A percentile compares a stretch with the other conserved stretches of the same genome.
Conservation (phyloP, 2,113 vertebrate species). For the Nibea coibor region DNA sequence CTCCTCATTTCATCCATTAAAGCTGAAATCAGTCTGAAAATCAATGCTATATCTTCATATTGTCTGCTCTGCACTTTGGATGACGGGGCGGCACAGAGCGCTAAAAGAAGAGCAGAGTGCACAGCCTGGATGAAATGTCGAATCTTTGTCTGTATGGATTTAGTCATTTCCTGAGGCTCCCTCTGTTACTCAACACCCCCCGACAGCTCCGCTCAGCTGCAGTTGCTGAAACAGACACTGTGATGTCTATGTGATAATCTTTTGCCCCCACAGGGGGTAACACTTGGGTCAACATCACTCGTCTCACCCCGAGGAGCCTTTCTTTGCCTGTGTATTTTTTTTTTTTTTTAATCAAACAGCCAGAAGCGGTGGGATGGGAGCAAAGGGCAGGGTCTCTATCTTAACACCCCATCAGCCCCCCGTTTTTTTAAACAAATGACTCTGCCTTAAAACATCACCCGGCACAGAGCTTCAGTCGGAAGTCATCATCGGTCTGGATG, state of each 20-base stretch:
- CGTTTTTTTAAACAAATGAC: slow-evolving; percentile 34
- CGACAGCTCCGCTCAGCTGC: slow-evolving; percentile 23
- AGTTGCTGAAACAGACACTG: slow-evolving; percentile 25
- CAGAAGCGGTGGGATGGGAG: slow-evolving; percentile 37
- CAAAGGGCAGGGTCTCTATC: slow-evolving; percentile 49
- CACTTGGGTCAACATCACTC: slow-evolving; percentile 56
- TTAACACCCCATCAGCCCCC: neutral
- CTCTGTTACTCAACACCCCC: slow-evolving; percentile 47
- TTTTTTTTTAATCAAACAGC: slow-evolving; percentile 38
- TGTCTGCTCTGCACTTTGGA: slow-evolving; percentile 13
- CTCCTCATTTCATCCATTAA: slow-evolving; percentile 50
- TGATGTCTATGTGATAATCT: slow-evolving; percentile 52
- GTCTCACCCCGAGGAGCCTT: slow-evolving; percentile 17
- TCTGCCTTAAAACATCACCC: slow-evolving; percentile 30
- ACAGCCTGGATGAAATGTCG: slow-evolving; percentile 17
- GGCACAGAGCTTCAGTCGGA: slow-evolving; percentile 22
- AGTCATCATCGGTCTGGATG: slow-evolving; percentile 41
- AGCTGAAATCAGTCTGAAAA: slow-evolving; percentile 56
- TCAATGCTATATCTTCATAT: slow-evolving; percentile 20
- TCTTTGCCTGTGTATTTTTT: slow-evolving; percentile 37
- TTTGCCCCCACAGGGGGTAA: slow-evolving; percentile 33
- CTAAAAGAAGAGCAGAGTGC: slow-evolving; percentile 6
- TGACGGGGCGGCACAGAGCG: neutral
- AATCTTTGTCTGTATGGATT: slow-evolving; percentile 41
- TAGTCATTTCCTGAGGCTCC: slow-evolving; percentile 44